Conservation (phyloP, 2,797 vertebrate species). For the Pantherophis vulpinus region DNA sequence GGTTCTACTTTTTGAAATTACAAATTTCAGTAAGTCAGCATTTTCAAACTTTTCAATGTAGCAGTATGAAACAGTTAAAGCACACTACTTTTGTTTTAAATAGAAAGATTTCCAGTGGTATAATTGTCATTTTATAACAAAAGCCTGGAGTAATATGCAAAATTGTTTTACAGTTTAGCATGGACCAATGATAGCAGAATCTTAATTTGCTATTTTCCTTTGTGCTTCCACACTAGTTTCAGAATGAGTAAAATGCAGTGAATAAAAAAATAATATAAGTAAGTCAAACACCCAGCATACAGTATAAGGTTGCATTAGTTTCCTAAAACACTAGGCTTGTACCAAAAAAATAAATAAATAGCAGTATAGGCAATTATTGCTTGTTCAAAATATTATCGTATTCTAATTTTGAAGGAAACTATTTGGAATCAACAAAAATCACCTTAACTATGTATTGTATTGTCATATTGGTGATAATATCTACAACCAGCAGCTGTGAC, state of each 20-base stretch:
- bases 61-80: background rate
- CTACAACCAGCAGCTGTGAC: background rate
- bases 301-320: background rate
- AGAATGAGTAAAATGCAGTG: background rate
- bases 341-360: background rate
- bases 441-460: background rate
- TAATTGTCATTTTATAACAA: background rate
- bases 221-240: background rate
- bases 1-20: background rate
- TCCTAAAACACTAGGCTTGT: background rate
- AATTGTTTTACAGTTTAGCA: background rate
- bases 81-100: background rate
- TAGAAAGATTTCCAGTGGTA: background rate
- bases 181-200: background rate
- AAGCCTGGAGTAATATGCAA: background rate
- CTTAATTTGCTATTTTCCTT: background rate
- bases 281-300: background rate
- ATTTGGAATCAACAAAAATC: background rate
- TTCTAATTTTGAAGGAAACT: background rate
- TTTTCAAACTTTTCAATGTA: background rate
- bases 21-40: background rate
- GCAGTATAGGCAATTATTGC: background rate
- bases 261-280: background rate
- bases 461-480: background rate
- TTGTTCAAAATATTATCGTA: background rate